phyloP scores from a whole-genome alignment of 2,797 vertebrate species.

The Ibycter americanus region DNA sequence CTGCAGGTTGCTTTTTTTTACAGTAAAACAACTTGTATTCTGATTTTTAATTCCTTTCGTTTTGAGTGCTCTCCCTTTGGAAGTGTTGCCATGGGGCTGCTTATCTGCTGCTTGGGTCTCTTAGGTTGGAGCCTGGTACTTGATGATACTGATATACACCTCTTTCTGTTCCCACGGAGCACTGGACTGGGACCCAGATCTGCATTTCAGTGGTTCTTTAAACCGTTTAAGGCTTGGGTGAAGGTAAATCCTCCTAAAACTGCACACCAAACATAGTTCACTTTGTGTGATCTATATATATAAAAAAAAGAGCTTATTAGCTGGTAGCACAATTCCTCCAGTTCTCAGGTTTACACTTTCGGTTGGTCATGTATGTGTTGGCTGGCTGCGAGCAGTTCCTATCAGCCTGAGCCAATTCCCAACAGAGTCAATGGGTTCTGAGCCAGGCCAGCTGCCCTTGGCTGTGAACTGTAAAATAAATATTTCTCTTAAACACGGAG shows the following conservation, averaged over 20 bases:
- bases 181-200: not conserved
- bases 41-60: not conserved
- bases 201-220: not conserved
- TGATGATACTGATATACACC: rapidly evolving
- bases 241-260: slow-evolving; percentile 5
- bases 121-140: not conserved
- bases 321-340: not conserved
- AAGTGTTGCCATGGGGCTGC: not conserved
- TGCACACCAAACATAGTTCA: not conserved
- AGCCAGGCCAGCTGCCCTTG: slow-evolving; percentile 62
- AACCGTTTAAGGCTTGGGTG: not conserved
- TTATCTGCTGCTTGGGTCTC: not conserved
- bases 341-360: slow-evolving; percentile 9
- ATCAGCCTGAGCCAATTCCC: not conserved
- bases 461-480: slow-evolving; percentile 54
- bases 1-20: no score
- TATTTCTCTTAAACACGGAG: not conserved
- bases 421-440: not conserved
- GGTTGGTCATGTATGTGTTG: not conserved
- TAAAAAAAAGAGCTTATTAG: no score
- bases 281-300: not conserved
- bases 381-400: not conserved
- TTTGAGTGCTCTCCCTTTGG: not conserved
- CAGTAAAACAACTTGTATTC: not conserved
- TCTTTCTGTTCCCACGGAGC: not conserved